A percentile compares a stretch with the other conserved stretches of the same genome.
Evolutionary conservation across 2,797 vertebrate genomes (phyloP).

Genomic region (Scolopax rusticola): DNA sequence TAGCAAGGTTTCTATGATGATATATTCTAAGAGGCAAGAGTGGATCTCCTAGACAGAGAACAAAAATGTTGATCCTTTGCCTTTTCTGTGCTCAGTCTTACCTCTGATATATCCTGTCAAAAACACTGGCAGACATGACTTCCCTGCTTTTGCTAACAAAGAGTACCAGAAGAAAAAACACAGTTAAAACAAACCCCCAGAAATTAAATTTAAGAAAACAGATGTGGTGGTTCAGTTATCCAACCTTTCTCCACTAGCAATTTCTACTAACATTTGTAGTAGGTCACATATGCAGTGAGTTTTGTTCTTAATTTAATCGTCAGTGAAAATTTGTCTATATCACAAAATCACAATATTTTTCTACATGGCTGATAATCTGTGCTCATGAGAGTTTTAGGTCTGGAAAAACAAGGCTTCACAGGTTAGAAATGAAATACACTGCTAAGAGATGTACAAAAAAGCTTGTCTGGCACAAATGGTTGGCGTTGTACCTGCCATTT

Average conservation of each 20-base stretch:
- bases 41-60: neutral
- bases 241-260: neutral
- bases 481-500: neutral
- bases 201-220: neutral
- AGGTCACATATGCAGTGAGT: neutral
- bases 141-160: neutral
- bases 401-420: neutral
- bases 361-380: neutral
- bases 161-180: neutral
- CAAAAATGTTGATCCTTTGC: neutral
- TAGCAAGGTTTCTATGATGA: neutral
- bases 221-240: neutral
- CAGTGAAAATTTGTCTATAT: neutral
- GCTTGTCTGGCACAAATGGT: neutral
- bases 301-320: slow-evolving; percentile 29
- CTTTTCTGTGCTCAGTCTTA: neutral
- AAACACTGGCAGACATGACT: neutral
- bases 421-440: neutral
- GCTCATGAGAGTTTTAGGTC: neutral
- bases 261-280: neutral
- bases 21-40: neutral
- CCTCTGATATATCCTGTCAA: neutral
- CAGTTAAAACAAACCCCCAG: neutral
- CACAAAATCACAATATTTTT: slow-evolving; percentile 8
- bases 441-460: neutral